Percentiles rank a stretch among this genome's conserved stretches.
These are phyloP conservation scores for Eupithecia tripunctaria DNA, from an alignment of 2,888 invertebrate species.

Conservation along the genomic window DNA sequence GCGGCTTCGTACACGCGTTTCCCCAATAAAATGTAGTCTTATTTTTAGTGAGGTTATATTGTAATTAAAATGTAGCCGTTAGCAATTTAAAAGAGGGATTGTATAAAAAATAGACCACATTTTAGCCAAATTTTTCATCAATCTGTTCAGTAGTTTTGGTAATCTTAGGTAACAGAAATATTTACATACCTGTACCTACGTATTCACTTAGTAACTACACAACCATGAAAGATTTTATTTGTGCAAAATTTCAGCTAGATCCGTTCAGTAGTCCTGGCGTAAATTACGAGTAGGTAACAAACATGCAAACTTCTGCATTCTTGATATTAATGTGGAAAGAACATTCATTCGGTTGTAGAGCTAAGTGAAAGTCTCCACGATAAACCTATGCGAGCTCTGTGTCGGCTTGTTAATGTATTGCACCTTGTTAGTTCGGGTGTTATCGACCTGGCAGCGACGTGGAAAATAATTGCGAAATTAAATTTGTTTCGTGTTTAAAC, in stretches of 20 bases:
- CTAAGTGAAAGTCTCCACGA: constrained; percentile 8
- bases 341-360: neutral
- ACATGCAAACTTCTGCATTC: neutral
- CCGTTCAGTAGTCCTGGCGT: neutral
- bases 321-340: neutral
- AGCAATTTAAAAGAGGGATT: too few species aligned
- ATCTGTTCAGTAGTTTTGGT: neutral
- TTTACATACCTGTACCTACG: neutral
- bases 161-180: neutral
- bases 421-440: constrained; percentile 63
- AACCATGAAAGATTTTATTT: too few species aligned
- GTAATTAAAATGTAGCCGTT: too few species aligned
- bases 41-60: neutral
- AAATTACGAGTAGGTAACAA: neutral
- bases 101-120: neutral
- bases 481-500: constrained; percentile 28
- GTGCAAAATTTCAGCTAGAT: neutral
- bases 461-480: constrained; percentile 36
- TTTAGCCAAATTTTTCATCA: neutral
- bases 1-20: too few species aligned
- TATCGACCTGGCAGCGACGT: constrained; percentile 48
- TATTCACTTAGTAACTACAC: too few species aligned
- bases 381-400: constrained; percentile 18
- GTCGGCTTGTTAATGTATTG: constrained; percentile 64
- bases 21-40: neutral